Evolutionary conservation across 1,140 invertebrate species (phyloP), one percentile per base, ranked within the genome.

Genomic region (Cydia splendana): DNA sequence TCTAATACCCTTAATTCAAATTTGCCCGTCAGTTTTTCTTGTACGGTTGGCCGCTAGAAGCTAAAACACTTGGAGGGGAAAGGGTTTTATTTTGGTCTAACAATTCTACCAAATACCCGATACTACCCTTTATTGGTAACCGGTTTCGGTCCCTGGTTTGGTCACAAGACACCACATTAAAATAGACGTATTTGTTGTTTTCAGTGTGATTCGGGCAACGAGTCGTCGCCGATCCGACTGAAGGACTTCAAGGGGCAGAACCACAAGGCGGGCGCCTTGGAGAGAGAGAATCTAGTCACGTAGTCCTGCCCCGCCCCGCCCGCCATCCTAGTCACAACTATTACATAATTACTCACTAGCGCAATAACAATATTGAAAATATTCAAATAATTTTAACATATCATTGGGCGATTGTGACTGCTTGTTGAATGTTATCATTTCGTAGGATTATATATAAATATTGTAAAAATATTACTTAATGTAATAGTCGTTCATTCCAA

Each of bases 381-480:
- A 86, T 84, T 85, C 81, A 87, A 90, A 92, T 89, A 91, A 89
- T 90, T 91, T 91, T 90, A 93, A 94, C 92, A 94, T 93, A 93
- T 94, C 93, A 93, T 91, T 91, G 92, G 84, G 91, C 92, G 93
- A 93, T 93, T 93, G 92, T 93, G 92, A 93, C 91, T 91, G 92
- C 92, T 93, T 93, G 88, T 93, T 93, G 87, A 84, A 84, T 86
- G 88, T 86, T 90, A 90, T 91, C 87, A 92, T 92, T 91, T 93
- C 76, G 87, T 93, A 93, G 90, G 81, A 77, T 85, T 91, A 87
- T 85, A 89, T 91, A 87, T 85, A 89, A 88, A 90, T 91, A 91
- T 88, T 92, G 90, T 93, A 92, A 89, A 88, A 86, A 83, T 90
- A 88, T 88, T 90, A 89, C 84, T 81, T 90, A 90, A 86, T 87